phyloP scores from a whole-genome alignment of 2,113 vertebrate genomes.

The Tetrax tetrax region DNA sequence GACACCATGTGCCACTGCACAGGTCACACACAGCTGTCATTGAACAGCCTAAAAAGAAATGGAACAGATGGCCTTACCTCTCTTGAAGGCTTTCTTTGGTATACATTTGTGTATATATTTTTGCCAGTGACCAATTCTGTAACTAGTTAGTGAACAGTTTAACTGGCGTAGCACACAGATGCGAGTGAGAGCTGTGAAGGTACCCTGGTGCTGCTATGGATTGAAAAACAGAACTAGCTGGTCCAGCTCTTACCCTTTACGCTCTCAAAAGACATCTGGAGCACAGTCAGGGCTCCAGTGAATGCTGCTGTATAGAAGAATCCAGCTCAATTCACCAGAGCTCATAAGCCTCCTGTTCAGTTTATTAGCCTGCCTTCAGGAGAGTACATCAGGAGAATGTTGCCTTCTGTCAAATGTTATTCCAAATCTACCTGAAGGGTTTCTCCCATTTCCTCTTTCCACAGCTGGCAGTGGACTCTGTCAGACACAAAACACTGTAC shows the following conservation, averaged over 20 bases:
- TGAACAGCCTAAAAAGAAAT: not conserved
- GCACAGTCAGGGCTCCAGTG: not conserved
- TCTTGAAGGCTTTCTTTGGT: not conserved
- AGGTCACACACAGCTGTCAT: not conserved
- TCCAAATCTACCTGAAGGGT: not conserved
- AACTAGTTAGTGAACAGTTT: not conserved
- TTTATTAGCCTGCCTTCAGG: not conserved
- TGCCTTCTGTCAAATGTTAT: not conserved
- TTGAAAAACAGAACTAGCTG: not conserved
- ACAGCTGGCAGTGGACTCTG: not conserved
- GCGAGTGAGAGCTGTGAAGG: not conserved
- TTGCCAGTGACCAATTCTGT: not conserved
- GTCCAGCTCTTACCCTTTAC: not conserved
- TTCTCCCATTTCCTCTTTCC: not conserved
- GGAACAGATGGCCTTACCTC: not conserved
- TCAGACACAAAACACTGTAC: not conserved
- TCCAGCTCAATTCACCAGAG: not conserved
- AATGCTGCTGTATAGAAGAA: not conserved
- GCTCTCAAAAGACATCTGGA: not conserved
- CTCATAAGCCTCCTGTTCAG: not conserved
- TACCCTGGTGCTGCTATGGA: not conserved
- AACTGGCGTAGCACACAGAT: not conserved
- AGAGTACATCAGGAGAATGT: not conserved
- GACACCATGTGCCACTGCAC: not conserved
- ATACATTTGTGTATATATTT: not conserved